These are phyloP conservation scores for Embiotoca jacksoni DNA, from an alignment of 2,113 vertebrate genomes.

Conservation along the genomic window DNA sequence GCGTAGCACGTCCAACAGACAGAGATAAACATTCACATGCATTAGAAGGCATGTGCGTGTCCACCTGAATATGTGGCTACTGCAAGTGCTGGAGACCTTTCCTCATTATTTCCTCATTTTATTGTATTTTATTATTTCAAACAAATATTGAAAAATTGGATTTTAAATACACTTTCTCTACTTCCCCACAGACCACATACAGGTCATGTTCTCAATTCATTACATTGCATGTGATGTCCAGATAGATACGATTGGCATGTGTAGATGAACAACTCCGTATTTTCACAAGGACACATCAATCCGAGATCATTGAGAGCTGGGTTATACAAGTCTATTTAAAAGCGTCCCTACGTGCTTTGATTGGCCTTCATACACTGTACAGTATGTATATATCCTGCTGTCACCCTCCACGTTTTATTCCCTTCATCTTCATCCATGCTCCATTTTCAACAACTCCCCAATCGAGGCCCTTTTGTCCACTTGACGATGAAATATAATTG, in stretches of 20 bases:
- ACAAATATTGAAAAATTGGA: not conserved
- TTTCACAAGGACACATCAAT: constrained; percentile 50
- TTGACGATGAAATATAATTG: constrained; percentile 68
- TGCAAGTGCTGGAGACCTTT: too few relatives aligned
- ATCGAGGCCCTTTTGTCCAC: constrained; percentile 50
- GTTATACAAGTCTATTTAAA: constrained; percentile 50
- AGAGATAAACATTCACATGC: too few relatives aligned
- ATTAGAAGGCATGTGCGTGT: too few relatives aligned
- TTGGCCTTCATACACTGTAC: constrained; percentile 22
- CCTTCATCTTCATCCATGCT: constrained; percentile 21
- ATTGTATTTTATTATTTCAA: not conserved
- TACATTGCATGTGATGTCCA: not conserved
- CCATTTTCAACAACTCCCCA: constrained; percentile 43
- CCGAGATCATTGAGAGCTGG: constrained; percentile 36
- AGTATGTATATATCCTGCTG: constrained; percentile 24
- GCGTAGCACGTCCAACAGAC: too few relatives aligned
- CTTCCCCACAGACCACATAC: not conserved
- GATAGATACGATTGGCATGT: constrained; percentile 17
- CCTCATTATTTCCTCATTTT: too few relatives aligned
- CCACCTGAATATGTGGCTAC: too few relatives aligned
- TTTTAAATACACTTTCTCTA: not conserved
- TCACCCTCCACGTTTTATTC: constrained; percentile 59
- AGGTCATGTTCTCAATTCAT: not conserved
- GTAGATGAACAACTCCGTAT: not conserved
- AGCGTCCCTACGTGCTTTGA: constrained; percentile 52